A percentile compares a stretch with the other conserved stretches of the same genome.
Conservation (phyloP, 2,797 vertebrate genomes). For the Paguma larvata region DNA sequence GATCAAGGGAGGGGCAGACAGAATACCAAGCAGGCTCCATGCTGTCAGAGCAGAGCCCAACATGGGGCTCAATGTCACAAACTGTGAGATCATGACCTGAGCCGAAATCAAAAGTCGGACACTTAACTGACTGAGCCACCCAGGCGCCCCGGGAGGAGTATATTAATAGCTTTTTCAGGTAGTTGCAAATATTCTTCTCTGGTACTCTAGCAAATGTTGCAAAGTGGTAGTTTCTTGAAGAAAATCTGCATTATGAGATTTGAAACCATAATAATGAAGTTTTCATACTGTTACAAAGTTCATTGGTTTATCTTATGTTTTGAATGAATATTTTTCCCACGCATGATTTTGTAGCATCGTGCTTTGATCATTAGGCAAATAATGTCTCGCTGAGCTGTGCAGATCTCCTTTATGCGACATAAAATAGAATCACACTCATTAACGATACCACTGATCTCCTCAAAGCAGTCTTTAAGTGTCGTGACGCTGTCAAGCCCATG, state of each 20-base stretch:
- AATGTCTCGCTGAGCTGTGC: neutral
- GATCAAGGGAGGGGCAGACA: no score
- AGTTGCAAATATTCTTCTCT: slow-evolving; percentile 8
- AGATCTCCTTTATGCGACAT: neutral
- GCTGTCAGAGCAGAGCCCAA: no score
- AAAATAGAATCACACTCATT: neutral
- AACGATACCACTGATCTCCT: neutral
- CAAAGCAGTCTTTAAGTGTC: neutral
- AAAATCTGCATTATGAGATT: slow-evolving; percentile 1
- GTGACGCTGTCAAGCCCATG: neutral
- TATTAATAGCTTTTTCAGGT: neutral
- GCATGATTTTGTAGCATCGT: neutral
- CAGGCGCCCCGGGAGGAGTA: neutral
- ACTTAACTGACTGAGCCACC: no score
- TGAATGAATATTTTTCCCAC: neutral
- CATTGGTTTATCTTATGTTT: neutral
- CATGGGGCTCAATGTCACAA: no score
- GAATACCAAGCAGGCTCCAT: no score
- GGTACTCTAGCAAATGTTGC: neutral
- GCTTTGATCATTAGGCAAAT: slow-evolving; percentile 1
- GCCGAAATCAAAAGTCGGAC: no score
- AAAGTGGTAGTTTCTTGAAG: neutral
- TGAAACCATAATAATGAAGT: neutral
- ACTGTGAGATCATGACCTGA: no score
- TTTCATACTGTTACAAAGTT: neutral